Conservation (phyloP, 2,797 vertebrate genomes). For the Galaxias olidus region DNA sequence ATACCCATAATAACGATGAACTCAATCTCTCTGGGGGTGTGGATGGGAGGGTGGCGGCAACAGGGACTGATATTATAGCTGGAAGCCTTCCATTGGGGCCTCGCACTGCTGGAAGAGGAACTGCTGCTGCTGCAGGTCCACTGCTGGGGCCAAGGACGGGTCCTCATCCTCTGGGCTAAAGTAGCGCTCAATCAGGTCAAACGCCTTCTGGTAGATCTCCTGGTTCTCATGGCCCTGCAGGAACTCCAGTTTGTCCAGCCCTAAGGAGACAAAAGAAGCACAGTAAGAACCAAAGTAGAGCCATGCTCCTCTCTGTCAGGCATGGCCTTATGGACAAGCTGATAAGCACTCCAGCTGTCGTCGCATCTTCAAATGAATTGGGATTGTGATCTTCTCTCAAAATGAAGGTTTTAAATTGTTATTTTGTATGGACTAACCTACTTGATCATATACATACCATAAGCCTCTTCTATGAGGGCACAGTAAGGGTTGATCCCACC, state of each 20-base stretch:
- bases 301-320: no score
- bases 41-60: conserved; percentile 15
- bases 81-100: conserved; percentile 98
- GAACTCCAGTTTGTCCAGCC: conserved; percentile 97
- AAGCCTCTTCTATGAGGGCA: conserved; percentile 94
- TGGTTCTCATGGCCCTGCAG: conserved; percentile 98
- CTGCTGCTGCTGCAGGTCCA: conserved; percentile 95
- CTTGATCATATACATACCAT: conserved; percentile 75
- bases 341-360: no score
- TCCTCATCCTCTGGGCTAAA: conserved; percentile 97
- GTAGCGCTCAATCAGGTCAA: conserved; percentile 97
- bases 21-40: conserved; percentile 58
- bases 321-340: no score
- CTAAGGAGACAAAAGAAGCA: conserved; percentile 59
- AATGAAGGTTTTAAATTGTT: no score
- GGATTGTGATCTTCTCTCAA: no score
- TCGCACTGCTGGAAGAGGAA: conserved; percentile 99
- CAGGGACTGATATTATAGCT: conserved; percentile 81
- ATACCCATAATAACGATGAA: conserved; percentile 63
- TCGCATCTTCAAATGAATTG: no score
- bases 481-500: conserved; percentile 97
- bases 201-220: conserved; percentile 99
- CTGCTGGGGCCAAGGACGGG: conserved; percentile 89
- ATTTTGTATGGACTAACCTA: no score
- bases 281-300: no score